Conservation (phyloP, 2,797 vertebrate species). For the Taenioides sp. region DNA sequence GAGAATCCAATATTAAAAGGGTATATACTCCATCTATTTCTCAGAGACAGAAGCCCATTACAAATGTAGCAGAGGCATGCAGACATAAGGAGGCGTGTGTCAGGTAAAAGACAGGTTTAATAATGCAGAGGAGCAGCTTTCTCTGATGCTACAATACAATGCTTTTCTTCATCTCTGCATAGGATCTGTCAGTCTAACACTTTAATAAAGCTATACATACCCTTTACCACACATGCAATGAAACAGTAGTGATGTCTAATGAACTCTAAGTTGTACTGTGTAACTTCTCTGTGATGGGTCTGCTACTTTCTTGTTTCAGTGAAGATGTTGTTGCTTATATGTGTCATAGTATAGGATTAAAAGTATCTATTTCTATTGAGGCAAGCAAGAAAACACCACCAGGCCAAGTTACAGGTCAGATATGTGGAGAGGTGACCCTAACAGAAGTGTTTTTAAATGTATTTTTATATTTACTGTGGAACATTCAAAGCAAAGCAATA, state of each 20-base stretch:
- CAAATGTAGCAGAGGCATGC: background rate
- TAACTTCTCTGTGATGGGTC: background rate
- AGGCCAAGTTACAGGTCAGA: too few relatives aligned
- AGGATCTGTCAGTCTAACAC: conserved; percentile 1
- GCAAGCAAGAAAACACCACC: too few relatives aligned
- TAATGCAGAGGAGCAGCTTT: background rate
- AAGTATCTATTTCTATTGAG: too few relatives aligned
- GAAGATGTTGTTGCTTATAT: too few relatives aligned
- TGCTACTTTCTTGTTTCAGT: background rate
- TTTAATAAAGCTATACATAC: background rate
- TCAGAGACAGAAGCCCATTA: background rate
- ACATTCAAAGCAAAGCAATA: too few relatives aligned
- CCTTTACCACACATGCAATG: background rate
- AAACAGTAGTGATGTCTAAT: background rate
- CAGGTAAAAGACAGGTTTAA: conserved; percentile 12
- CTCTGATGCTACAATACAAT: background rate
- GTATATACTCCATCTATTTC: background rate
- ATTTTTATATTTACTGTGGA: too few relatives aligned
- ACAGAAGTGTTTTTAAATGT: too few relatives aligned
- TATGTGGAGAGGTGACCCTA: too few relatives aligned
- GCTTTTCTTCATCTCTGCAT: background rate
- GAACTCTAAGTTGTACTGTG: background rate
- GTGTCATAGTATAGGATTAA: too few relatives aligned
- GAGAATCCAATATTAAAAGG: background rate
- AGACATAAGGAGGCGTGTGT: background rate